A percentile compares a stretch with the other conserved stretches of the same genome.
These are phyloP conservation scores for Scalopus aquaticus DNA, from an alignment of 2,113 vertebrate genomes.

Conservation along the genomic window DNA sequence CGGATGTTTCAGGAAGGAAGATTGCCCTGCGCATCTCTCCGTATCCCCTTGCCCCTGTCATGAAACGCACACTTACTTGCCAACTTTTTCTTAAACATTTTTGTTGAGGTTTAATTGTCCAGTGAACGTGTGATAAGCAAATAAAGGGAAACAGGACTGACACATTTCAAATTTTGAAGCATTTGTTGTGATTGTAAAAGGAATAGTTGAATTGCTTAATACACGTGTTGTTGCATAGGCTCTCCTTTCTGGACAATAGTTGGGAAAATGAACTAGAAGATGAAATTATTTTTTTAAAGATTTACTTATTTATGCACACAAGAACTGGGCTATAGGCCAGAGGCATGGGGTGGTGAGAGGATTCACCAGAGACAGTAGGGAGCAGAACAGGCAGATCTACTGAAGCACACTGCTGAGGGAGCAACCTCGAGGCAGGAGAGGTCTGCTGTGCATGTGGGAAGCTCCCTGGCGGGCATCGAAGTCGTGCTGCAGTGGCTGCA, in stretches of 20 bases:
- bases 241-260: background rate
- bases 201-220: background rate
- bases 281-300: background rate
- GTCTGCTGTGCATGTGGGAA: no score
- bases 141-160: background rate
- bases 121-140: background rate
- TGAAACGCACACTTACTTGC: background rate
- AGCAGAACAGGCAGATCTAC: no score
- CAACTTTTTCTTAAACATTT: background rate
- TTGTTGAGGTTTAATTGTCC: background rate
- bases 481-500: no score
- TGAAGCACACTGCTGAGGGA: no score
- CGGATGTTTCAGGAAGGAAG: background rate
- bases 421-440: no score
- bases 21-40: background rate
- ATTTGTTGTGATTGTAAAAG: background rate
- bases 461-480: no score
- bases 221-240: background rate
- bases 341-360: no score
- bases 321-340: no score
- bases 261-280: conserved; percentile 12
- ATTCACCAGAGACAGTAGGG: no score
- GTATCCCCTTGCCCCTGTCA: background rate
- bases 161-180: background rate
- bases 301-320: no score